Conservation (phyloP, 2,797 vertebrate genomes). For the Sebastes kiyomatsui region DNA sequence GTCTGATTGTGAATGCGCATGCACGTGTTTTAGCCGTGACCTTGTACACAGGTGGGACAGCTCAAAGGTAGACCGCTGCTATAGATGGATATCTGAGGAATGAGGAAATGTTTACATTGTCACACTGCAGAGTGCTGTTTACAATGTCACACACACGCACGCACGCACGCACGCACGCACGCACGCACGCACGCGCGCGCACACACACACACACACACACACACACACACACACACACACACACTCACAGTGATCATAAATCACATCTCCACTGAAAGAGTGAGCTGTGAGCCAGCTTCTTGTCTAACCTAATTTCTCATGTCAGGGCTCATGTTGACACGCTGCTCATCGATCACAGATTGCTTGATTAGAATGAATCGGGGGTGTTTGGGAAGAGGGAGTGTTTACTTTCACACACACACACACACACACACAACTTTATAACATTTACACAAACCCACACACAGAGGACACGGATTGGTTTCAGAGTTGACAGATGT, state of each 20-base stretch:
- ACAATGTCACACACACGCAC: conserved; percentile 1
- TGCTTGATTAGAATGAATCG: not conserved
- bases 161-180: not conserved
- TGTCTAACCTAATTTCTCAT: conserved; percentile 48
- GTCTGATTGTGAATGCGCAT: not conserved
- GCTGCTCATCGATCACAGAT: conserved; percentile 52
- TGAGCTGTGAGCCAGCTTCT: conserved; percentile 15
- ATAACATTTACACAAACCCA: conserved; percentile 8
- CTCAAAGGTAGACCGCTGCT: conserved; percentile 43
- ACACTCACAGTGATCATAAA: conserved; percentile 32
- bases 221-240: conserved; percentile 4
- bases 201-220: not conserved
- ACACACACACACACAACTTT: not conserved
- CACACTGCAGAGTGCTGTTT: conserved; percentile 32
- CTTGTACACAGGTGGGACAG: conserved; percentile 54
- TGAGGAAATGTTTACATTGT: conserved; percentile 72
- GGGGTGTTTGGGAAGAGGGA: conserved; percentile 23
- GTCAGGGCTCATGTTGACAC: conserved; percentile 63
- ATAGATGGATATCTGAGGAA: conserved; percentile 48
- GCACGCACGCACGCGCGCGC: not conserved
- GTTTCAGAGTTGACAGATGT: conserved; percentile 45
- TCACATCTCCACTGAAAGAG: conserved; percentile 37
- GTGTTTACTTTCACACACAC: conserved; percentile 45
- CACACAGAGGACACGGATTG: not conserved
- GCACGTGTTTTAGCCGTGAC: conserved; percentile 45